phyloP scores from a whole-genome alignment of 2,113 vertebrate species.

The Rutilus rutilus region DNA sequence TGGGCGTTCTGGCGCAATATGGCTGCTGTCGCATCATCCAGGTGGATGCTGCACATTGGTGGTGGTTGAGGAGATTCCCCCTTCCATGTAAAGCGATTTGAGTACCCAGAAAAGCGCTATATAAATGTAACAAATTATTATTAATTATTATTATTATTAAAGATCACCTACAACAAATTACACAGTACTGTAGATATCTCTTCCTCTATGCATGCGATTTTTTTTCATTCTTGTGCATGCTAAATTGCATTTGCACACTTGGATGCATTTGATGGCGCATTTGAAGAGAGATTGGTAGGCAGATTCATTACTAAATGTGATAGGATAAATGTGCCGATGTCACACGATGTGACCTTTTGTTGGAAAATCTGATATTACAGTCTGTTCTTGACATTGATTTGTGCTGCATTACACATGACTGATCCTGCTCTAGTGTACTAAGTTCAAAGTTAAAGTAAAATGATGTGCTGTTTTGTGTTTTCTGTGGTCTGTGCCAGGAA shows the following conservation, averaged over 20 bases:
- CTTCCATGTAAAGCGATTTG: too few relatives aligned
- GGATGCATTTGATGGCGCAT: constrained; percentile 25
- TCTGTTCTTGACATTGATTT: constrained; percentile 29
- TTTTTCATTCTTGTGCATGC: constrained; percentile 35
- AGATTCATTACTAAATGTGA: constrained; percentile 45
- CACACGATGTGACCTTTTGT: constrained; percentile 40
- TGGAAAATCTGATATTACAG: constrained; percentile 3
- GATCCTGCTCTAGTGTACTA: not conserved
- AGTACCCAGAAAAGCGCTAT: too few relatives aligned
- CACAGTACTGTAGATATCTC: constrained; percentile 8
- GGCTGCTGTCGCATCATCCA: too few relatives aligned
- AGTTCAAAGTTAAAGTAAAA: constrained; percentile 4
- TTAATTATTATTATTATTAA: too few relatives aligned
- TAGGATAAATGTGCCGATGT: constrained; percentile 40
- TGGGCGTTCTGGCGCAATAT: too few relatives aligned
- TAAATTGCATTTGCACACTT: constrained; percentile 52
- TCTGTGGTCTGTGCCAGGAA: not conserved
- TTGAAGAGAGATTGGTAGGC: constrained; percentile 27
- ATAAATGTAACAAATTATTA: too few relatives aligned
- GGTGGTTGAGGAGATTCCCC: too few relatives aligned
- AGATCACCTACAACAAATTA: not conserved
- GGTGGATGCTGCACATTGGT: too few relatives aligned
- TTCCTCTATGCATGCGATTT: constrained; percentile 19
- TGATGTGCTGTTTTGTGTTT: not conserved
- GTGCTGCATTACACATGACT: constrained; percentile 32